phyloP scores from a whole-genome alignment of 2,888 invertebrate species.

The Melanargia galathea region DNA sequence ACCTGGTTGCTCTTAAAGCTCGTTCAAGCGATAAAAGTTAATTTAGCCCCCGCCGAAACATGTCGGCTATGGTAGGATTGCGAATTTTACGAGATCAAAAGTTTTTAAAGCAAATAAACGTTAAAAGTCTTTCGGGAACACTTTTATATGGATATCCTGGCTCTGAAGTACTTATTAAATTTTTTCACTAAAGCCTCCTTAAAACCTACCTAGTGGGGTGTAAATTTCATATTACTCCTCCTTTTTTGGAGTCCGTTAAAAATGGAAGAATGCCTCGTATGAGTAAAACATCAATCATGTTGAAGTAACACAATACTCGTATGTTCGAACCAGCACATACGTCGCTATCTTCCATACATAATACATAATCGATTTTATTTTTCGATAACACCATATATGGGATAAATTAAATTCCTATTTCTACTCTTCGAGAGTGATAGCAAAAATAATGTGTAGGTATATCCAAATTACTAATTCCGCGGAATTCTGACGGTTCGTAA shows the following conservation, averaged over 20 bases:
- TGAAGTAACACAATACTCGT: neutral
- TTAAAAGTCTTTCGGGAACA: slow-evolving; percentile 11
- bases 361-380: neutral
- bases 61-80: slow-evolving; percentile 24
- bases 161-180: neutral
- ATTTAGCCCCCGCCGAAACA: slow-evolving; percentile 24
- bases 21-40: slow-evolving; percentile 30
- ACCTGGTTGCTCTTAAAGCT: slow-evolving; percentile 27
- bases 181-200: neutral
- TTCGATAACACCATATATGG: neutral
- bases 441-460: too few species aligned
- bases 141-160: slow-evolving; percentile 10
- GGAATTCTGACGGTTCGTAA: too few species aligned
- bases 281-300: slow-evolving; percentile 1
- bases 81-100: slow-evolving; percentile 27
- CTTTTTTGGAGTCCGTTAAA: neutral
- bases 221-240: neutral
- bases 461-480: too few species aligned
- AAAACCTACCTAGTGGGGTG: neutral
- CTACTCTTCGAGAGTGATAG: too few species aligned
- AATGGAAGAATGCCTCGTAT: neutral
- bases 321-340: neutral
- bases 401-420: neutral
- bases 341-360: too few species aligned
- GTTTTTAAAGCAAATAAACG: slow-evolving; percentile 26